Base-by-base conservation (phyloP, 2,797 vertebrate genomes). In the Cirrhinus mrigala region DNA sequence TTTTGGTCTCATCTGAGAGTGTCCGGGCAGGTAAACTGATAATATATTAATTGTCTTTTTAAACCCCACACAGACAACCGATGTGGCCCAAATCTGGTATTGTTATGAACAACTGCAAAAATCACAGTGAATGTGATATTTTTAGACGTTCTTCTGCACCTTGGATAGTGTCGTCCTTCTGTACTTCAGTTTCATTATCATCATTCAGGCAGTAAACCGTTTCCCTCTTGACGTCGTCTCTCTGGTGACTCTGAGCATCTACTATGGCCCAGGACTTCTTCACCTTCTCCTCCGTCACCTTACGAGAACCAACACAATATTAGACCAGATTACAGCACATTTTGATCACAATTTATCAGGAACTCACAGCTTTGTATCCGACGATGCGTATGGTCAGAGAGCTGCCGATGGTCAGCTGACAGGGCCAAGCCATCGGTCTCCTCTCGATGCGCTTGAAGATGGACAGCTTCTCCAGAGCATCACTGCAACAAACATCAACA, bases 131-230 rank as follows among this genome's bases (percentile, higher is more conserved):
- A 37, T 8, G 27, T 6, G 33, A 8, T 6, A 40, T 15, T 37
- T 40, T 11, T 2, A 52, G 1, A n/a, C 11, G 24, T 40, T 3
- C 3, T 24, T 18, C 77, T 27, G 6, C 75, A 98, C 98, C 98
- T 95, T 98, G 97, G 92, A 99, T 97, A 87, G 92, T 98, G 69
- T 99, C 97, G 0, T 98, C 98, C 90, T 87, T 96, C 79, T 92
- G 91, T 91, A 99, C 93, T 91, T 99, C 98, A 0, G 98, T 99
- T 92, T 99, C 98, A 0, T 99, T 95, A 87, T 99, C 98, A 6
- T 99, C 97, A 56, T 98, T 95, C 91, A 98, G 95, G 89, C 97
- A 99, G 92, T 95, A 97, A 85, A 99, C 96, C 0, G 96, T 97
- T 92, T 99, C 98, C 90, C 90, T 97, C 86, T 91, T 95, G 70